phyloP scores from a whole-genome alignment of 2,888 invertebrate genomes.

The Xestia c-nigrum region DNA sequence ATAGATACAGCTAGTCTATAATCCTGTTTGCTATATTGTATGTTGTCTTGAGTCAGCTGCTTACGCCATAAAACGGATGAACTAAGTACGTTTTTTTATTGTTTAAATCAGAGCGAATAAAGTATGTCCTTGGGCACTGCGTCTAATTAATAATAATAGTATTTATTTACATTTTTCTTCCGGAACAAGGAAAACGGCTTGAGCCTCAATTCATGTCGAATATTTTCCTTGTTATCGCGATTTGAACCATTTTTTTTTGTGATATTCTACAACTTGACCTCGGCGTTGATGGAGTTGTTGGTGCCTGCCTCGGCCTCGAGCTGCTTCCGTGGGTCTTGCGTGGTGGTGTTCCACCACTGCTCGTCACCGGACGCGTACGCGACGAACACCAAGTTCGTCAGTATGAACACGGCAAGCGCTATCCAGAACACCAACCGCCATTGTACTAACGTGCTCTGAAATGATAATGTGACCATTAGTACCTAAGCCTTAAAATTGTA shows the following conservation, averaged over 20 bases:
- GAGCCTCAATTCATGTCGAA: constrained; percentile 50
- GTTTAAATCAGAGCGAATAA: constrained; percentile 22
- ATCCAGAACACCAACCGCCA: constrained; percentile 96
- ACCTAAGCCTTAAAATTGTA: background rate
- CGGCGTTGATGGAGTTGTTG: constrained; percentile 79
- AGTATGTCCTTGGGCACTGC: constrained; percentile 39
- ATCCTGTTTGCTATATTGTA: constrained; percentile 25
- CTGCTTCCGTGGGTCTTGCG: constrained; percentile 79
- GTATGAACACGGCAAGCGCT: constrained; percentile 92
- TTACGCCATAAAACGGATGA: constrained; percentile 34
- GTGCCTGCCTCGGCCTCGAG: constrained; percentile 77
- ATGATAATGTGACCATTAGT: constrained; percentile 24
- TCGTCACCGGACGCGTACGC: constrained; percentile 94
- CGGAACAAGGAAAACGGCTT: constrained; percentile 58
- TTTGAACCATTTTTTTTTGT: constrained; percentile 46
- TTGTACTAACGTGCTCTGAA: constrained; percentile 91
- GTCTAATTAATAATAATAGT: constrained; percentile 52
- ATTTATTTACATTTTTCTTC: constrained; percentile 60
- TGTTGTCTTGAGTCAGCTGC: constrained; percentile 43
- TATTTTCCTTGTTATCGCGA: constrained; percentile 59
- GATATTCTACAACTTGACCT: constrained; percentile 79
- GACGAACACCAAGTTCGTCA: constrained; percentile 93
- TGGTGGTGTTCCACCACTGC: constrained; percentile 93
- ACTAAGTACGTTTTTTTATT: constrained; percentile 56
- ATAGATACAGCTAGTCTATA: constrained; percentile 25